Evolutionary conservation across 2,888 invertebrate species (phyloP).

Genomic region (Mythimna impura): DNA sequence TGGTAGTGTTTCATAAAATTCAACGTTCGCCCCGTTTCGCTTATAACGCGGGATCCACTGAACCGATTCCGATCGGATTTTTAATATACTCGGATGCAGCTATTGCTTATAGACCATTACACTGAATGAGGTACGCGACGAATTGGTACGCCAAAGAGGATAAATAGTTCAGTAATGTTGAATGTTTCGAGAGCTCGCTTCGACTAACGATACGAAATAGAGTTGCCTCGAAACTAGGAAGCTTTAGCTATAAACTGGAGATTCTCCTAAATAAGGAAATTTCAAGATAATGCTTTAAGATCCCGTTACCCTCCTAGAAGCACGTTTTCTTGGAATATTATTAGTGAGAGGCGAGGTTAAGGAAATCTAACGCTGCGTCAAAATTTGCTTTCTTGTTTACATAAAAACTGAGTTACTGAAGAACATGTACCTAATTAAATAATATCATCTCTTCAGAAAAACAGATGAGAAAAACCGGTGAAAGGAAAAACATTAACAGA

Average conservation of each 20-base stretch:
- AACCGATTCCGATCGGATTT: slow-evolving; percentile 65
- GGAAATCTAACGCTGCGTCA: slow-evolving; percentile 8
- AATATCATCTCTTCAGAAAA: slow-evolving; percentile 34
- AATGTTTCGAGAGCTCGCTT: slow-evolving; percentile 12
- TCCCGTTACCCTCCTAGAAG: slow-evolving; percentile 21
- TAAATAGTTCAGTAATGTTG: slow-evolving; percentile 20
- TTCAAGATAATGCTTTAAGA: slow-evolving; percentile 39
- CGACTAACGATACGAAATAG: slow-evolving; percentile 26
- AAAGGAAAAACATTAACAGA: slow-evolving; percentile 48
- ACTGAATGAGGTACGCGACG: slow-evolving; percentile 32
- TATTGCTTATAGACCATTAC: slow-evolving; percentile 54
- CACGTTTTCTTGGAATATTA: slow-evolving; percentile 23
- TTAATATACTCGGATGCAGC: slow-evolving; percentile 62
- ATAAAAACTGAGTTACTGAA: slow-evolving; percentile 5
- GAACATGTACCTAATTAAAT: slow-evolving; percentile 29
- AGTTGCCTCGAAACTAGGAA: slow-evolving; percentile 37
- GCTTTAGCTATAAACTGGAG: slow-evolving; percentile 47
- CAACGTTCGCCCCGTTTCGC: slow-evolving; percentile 63
- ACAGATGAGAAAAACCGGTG: slow-evolving; percentile 8
- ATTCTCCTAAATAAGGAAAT: slow-evolving; percentile 41
- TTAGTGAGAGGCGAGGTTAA: slow-evolving; percentile 25
- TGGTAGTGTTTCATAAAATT: slow-evolving; percentile 69
- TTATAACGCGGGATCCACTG: slow-evolving; percentile 61
- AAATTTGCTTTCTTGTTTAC: slow-evolving; percentile 6
- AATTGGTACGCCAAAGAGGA: slow-evolving; percentile 18